phyloP scores from a whole-genome alignment of 2,113 vertebrate genomes.

The Prinia subflava region DNA sequence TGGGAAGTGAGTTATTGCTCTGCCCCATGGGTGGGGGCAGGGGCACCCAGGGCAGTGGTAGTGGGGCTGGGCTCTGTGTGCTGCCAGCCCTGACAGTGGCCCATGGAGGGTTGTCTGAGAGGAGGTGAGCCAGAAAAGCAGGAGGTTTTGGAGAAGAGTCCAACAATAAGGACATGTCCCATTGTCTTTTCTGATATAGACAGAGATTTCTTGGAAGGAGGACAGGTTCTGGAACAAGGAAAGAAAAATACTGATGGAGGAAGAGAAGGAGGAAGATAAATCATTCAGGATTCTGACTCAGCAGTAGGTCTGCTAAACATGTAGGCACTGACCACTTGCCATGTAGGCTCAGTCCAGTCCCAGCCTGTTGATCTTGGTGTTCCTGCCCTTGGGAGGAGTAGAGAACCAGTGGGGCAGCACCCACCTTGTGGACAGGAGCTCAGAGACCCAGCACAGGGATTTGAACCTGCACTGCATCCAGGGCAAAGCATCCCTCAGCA shows the following conservation, averaged over 20 bases:
- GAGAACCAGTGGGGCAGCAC: rapidly evolving
- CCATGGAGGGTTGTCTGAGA: not conserved
- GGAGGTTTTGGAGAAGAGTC: not conserved
- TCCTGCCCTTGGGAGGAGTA: not conserved
- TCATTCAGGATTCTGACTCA: not conserved
- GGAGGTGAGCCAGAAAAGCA: not conserved
- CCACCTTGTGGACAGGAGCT: not conserved
- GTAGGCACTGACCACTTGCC: not conserved
- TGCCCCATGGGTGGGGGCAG: rapidly evolving
- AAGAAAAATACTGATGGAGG: not conserved
- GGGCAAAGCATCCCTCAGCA: not conserved
- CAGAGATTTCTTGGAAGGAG: slow-evolving; percentile 15
- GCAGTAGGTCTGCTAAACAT: not conserved
- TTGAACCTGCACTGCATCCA: not conserved
- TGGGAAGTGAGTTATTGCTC: not conserved
- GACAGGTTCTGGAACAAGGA: not conserved
- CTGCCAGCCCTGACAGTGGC: not conserved
- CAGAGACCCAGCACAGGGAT: rapidly evolving
- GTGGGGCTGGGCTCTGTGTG: not conserved
- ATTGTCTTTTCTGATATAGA: not conserved
- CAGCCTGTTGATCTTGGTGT: not conserved
- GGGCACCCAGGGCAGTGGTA: not conserved
- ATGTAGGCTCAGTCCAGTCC: not conserved
- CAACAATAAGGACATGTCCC: not conserved
- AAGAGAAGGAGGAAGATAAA: not conserved